phyloP scores from a whole-genome alignment of 2,888 invertebrate species.

The Coenonympha glycerion region DNA sequence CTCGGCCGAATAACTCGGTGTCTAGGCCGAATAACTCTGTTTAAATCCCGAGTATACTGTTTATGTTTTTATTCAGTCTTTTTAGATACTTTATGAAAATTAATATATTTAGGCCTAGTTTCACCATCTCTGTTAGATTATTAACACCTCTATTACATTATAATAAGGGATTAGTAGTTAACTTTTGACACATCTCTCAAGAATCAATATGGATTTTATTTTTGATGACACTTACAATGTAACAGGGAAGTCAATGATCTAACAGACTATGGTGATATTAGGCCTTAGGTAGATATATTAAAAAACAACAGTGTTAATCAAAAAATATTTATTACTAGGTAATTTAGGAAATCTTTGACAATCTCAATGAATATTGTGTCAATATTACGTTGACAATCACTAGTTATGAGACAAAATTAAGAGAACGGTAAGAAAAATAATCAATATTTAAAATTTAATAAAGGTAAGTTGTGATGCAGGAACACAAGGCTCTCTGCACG shows the following conservation, averaged over 20 bases:
- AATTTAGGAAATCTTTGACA: background rate
- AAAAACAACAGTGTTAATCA: background rate
- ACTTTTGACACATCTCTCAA: too few species aligned
- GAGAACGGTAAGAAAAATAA: background rate
- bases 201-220: background rate
- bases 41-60: too few species aligned
- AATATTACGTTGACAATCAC: background rate
- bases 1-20: too few species aligned
- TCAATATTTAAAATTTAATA: background rate
- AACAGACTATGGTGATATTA: background rate
- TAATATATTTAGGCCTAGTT: too few species aligned
- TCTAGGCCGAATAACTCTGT: too few species aligned
- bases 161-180: too few species aligned
- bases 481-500: conserved; percentile 9
- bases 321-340: background rate
- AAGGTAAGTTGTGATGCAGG: conserved; percentile 11
- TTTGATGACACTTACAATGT: background rate
- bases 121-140: too few species aligned
- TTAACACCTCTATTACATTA: background rate
- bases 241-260: background rate
- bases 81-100: too few species aligned
- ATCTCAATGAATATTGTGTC: background rate
- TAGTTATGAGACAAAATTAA: background rate
- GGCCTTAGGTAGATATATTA: background rate
- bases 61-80: too few species aligned